Percentiles rank a stretch among this genome's conserved stretches.
Conservation (phyloP, 2,888 invertebrate genomes). For the Helobdella robusta region DNA sequence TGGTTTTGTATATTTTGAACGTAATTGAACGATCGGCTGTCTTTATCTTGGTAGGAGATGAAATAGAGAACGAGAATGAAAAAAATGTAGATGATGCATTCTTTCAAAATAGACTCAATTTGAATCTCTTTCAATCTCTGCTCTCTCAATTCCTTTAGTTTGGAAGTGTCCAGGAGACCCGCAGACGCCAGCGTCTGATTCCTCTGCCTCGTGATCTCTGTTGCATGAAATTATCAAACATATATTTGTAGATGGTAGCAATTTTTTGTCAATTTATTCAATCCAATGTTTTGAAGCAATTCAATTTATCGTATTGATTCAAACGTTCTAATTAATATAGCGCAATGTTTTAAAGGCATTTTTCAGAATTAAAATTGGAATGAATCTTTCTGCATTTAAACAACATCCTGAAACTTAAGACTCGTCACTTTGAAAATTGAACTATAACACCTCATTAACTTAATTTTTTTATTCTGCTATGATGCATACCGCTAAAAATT, state of each 20-base stretch:
- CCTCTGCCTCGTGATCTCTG: slow-evolving; percentile 43
- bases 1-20: slow-evolving; percentile 41
- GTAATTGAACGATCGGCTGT: slow-evolving; percentile 40
- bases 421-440: too few species aligned
- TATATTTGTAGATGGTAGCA: too few species aligned
- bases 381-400: too few species aligned
- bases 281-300: too few species aligned
- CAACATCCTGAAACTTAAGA: too few species aligned
- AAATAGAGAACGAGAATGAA: slow-evolving; percentile 48
- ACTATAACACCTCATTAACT: too few species aligned
- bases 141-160: slow-evolving; percentile 40
- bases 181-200: slow-evolving; percentile 40
- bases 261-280: too few species aligned
- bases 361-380: too few species aligned
- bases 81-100: slow-evolving; percentile 41
- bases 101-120: slow-evolving; percentile 46
- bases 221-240: slow-evolving; percentile 18
- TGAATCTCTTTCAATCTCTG: slow-evolving; percentile 44
- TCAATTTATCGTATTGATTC: too few species aligned
- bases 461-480: too few species aligned
- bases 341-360: too few species aligned
- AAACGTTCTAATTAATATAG: too few species aligned
- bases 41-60: slow-evolving; percentile 47
- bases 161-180: slow-evolving; percentile 42
- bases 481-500: neutral